phyloP scores from a whole-genome alignment of 2,888 invertebrate genomes.

The Globia sparganii region DNA sequence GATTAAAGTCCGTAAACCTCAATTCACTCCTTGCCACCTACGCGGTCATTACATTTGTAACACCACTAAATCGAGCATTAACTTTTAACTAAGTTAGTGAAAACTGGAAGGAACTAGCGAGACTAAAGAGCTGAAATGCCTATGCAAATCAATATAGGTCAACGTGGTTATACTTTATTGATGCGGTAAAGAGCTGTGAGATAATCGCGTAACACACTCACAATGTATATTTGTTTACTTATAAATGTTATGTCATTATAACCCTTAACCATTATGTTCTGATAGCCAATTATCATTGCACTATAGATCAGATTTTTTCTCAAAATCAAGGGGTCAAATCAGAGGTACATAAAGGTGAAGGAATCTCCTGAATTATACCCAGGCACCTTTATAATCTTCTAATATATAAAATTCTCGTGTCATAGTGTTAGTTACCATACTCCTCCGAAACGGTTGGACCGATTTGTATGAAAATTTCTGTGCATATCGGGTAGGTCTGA shows the following conservation, averaged over 20 bases:
- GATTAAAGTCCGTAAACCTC: neutral
- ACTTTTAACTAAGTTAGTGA: constrained; percentile 8
- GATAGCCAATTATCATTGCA: neutral
- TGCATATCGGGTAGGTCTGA: too few relatives aligned
- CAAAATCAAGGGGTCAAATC: neutral
- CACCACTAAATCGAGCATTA: neutral
- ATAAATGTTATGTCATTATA: neutral
- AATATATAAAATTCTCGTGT: too few relatives aligned
- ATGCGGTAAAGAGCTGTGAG: neutral
- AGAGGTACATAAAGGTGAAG: too few relatives aligned
- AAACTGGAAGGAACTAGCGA: neutral
- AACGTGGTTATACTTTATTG: neutral
- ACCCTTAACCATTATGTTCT: neutral
- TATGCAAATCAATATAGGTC: neutral
- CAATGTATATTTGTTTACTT: neutral
- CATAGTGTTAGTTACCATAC: too few relatives aligned
- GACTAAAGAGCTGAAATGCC: neutral
- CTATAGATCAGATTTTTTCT: neutral
- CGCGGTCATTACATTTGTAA: neutral
- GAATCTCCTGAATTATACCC: neutral
- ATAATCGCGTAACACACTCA: neutral
- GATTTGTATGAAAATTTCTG: too few relatives aligned
- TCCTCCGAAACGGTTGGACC: too few relatives aligned
- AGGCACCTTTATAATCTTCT: neutral
- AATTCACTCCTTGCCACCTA: neutral